phyloP scores from a whole-genome alignment of 2,113 vertebrate species.

The Grallaria varia region DNA sequence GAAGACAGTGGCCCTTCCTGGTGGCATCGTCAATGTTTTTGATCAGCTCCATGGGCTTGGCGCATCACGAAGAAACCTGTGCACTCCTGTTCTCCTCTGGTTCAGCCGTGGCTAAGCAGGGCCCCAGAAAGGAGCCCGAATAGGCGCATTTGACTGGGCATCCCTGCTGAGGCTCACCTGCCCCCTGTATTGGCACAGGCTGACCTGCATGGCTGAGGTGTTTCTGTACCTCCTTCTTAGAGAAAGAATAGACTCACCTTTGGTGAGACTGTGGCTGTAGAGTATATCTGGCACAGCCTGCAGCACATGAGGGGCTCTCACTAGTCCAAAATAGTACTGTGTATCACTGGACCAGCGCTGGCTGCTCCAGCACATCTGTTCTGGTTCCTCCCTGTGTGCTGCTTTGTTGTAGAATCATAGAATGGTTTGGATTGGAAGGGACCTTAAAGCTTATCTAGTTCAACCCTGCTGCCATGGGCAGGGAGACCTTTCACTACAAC shows the following conservation, averaged over 20 bases:
- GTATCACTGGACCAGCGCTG: accelerated
- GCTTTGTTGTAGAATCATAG: neutral
- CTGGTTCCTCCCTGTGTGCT: neutral
- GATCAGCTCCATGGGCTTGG: neutral
- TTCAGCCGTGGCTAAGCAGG: neutral
- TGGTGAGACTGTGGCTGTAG: neutral
- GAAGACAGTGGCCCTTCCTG: neutral
- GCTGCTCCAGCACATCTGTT: neutral
- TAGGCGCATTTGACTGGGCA: too few relatives aligned
- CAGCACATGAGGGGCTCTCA: accelerated
- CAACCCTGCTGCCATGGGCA: too few relatives aligned
- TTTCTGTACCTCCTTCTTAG: neutral
- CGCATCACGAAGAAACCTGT: neutral
- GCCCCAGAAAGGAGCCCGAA: neutral
- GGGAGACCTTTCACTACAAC: neutral
- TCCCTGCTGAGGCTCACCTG: neutral
- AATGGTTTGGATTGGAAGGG: neutral
- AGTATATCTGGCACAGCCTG: neutral
- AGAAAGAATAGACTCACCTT: neutral
- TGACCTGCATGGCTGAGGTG: neutral
- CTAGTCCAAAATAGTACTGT: accelerated
- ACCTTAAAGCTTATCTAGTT: neutral
- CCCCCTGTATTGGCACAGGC: accelerated
- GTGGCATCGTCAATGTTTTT: accelerated
- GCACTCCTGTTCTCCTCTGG: neutral